A percentile compares a stretch with the other conserved stretches of the same genome.
Conservation (phyloP, 2,888 invertebrate genomes). For the Apotomis capreana region DNA sequence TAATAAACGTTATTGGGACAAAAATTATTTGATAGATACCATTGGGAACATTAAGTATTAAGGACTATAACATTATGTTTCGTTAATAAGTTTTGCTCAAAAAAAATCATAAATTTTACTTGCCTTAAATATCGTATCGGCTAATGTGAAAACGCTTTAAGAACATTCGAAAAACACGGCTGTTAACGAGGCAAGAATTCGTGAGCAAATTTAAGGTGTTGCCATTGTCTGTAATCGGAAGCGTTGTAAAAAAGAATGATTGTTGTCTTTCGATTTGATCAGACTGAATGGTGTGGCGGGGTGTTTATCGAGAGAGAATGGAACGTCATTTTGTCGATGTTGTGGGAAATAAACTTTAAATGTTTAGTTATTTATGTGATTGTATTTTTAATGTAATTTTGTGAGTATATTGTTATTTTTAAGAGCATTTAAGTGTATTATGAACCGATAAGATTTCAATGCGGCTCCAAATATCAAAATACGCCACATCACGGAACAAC, state of each 20-base stretch:
- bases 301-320: constrained; percentile 28
- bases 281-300: constrained; percentile 26
- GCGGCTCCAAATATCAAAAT: too few relatives aligned
- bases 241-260: constrained; percentile 39
- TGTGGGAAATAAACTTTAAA: not conserved
- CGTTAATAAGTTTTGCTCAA: too few relatives aligned
- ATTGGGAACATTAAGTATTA: too few relatives aligned
- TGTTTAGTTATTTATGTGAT: not conserved
- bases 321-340: constrained; percentile 19
- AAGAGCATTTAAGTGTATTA: not conserved
- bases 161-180: constrained; percentile 32
- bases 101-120: too few relatives aligned
- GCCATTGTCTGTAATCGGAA: constrained; percentile 39
- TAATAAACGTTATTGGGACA: too few relatives aligned
- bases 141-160: too few relatives aligned
- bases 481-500: too few relatives aligned
- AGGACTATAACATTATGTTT: too few relatives aligned
- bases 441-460: too few relatives aligned
- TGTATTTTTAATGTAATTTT: not conserved
- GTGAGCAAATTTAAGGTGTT: constrained; percentile 41
- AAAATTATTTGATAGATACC: too few relatives aligned
- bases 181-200: constrained; percentile 39
- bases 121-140: too few relatives aligned
- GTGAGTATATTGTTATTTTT: not conserved
- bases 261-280: constrained; percentile 40